These are phyloP conservation scores for Odocoileus hemionus DNA, from an alignment of 2,113 vertebrate species.

Conservation along the genomic window DNA sequence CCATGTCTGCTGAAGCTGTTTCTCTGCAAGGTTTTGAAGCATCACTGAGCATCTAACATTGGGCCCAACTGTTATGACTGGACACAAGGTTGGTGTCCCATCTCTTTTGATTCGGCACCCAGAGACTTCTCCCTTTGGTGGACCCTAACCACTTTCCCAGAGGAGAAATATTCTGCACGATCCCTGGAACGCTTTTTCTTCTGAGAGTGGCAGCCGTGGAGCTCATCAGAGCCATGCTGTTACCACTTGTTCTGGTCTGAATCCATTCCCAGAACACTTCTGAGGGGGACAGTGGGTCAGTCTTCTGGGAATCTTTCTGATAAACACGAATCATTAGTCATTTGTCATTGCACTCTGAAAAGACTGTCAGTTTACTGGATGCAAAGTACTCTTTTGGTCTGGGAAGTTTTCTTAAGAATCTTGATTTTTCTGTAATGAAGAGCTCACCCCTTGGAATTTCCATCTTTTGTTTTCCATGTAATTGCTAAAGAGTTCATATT, in stretches of 20 bases:
- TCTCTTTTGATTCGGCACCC: not conserved
- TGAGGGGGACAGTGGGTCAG: not conserved
- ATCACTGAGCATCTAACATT: not conserved
- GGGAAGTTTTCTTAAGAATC: not conserved
- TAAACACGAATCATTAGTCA: not conserved
- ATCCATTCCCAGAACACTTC: not conserved
- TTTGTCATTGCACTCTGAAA: not conserved
- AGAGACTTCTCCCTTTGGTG: not conserved
- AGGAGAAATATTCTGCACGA: not conserved
- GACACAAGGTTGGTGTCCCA: not conserved
- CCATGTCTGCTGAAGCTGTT: not conserved
- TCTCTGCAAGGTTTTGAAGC: not conserved
- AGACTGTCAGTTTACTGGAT: not conserved
- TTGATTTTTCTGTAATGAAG: slow-evolving; percentile 19
- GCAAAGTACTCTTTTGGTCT: not conserved
- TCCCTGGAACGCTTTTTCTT: not conserved
- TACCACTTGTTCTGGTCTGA: not conserved
- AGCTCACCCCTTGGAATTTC: not conserved
- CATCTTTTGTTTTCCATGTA: not conserved
- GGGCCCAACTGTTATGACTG: not conserved
- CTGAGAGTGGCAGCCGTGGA: not conserved
- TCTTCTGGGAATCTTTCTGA: not conserved
- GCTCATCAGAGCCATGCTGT: not conserved
- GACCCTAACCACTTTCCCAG: not conserved
- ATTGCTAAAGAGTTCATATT: not conserved